phyloP scores from a whole-genome alignment of 2,888 invertebrate species.

The Zygothrica quintamaculata region DNA sequence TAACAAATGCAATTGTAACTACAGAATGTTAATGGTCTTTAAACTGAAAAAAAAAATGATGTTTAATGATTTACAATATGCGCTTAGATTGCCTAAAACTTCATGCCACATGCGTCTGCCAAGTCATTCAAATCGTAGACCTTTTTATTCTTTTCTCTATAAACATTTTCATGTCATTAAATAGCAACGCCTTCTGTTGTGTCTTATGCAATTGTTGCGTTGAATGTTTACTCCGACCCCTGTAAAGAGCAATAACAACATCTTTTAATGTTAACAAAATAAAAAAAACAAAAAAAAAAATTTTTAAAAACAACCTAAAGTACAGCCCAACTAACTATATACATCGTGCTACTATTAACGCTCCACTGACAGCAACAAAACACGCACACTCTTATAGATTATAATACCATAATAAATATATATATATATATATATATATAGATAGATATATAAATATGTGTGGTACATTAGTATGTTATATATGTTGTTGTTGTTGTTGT shows the following conservation, averaged over 20 bases:
- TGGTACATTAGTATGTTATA: neutral
- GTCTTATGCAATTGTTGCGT: constrained; percentile 52
- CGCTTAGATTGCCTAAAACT: constrained; percentile 36
- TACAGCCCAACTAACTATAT: constrained; percentile 58
- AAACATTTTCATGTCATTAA: constrained; percentile 54
- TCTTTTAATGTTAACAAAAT: no score
- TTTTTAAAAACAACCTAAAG: constrained; percentile 33
- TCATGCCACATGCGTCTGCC: constrained; percentile 60
- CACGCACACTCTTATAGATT: constrained; percentile 53
- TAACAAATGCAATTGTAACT: no score
- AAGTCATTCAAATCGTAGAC: constrained; percentile 56
- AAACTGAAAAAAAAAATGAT: no score
- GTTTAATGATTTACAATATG: constrained; percentile 33
- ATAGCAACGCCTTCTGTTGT: constrained; percentile 42
- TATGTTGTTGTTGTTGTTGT: neutral
- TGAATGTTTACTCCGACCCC: neutral
- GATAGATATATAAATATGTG: no score
- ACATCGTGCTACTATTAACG: constrained; percentile 74
- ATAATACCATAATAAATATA: neutral
- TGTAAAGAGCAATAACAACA: no score
- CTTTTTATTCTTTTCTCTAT: constrained; percentile 46
- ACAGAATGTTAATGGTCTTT: no score
- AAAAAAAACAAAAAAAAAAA: no score
- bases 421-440: neutral
- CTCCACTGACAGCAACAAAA: constrained; percentile 73